A percentile compares a stretch with the other conserved stretches of the same genome.
Evolutionary conservation across 1,140 invertebrate species (phyloP).

Genomic region (Gonioctena quinquepunctata): DNA sequence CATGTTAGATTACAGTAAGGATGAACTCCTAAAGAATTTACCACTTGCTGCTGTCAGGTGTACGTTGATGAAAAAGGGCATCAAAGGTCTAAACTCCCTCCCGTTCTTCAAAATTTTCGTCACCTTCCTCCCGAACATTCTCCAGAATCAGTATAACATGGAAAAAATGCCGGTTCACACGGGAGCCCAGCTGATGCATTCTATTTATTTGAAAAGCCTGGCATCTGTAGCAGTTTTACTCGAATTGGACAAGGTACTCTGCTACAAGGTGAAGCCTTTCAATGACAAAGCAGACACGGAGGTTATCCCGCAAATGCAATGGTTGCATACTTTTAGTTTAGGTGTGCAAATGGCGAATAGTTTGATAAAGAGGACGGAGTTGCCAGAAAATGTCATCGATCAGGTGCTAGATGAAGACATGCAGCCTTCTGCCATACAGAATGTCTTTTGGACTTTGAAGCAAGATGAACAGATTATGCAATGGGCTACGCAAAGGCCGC

Average conservation of each 20-base stretch:
- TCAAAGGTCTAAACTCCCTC: conserved; percentile 61
- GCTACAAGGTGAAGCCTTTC: conserved; percentile 57
- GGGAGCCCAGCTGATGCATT: conserved; percentile 66
- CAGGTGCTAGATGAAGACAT: conserved; percentile 45
- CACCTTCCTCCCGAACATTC: conserved; percentile 58
- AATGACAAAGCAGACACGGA: conserved; percentile 50
- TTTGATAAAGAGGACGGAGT: conserved; percentile 57
- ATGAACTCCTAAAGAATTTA: conserved; percentile 56
- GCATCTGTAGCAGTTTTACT: conserved; percentile 62
- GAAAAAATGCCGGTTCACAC: conserved; percentile 64
- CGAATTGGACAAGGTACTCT: conserved; percentile 62
- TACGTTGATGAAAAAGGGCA: conserved; percentile 60
- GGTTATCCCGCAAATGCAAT: conserved; percentile 62
- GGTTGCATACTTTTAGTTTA: conserved; percentile 63
- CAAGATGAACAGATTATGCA: conserved; percentile 68
- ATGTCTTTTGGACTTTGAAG: conserved; percentile 61
- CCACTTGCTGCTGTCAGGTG: conserved; percentile 60
- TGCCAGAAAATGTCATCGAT: conserved; percentile 58
- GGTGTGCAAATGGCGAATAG: conserved; percentile 62
- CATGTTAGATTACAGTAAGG: conserved; percentile 57
- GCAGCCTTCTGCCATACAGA: conserved; percentile 53
- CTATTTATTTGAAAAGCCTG: conserved; percentile 65
- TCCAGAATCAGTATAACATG: conserved; percentile 63
- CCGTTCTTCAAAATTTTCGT: conserved; percentile 63
- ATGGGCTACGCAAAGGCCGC: conserved; percentile 65